Base-by-base conservation (phyloP, 2,797 vertebrate genomes). In the Sebastes ruberrimus region DNA sequence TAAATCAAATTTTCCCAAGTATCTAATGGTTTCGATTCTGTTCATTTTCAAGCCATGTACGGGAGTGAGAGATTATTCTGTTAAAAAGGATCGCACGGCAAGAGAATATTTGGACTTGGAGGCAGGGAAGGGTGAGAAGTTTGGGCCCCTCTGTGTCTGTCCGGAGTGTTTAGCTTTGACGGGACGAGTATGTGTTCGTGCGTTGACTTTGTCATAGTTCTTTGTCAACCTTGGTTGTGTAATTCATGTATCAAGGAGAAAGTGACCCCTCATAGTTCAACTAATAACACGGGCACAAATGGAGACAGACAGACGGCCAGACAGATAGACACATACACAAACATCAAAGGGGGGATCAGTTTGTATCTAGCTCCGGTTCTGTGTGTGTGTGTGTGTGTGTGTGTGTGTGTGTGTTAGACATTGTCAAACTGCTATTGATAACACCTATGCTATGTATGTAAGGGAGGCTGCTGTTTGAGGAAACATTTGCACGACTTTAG, bases 211-310 rank as follows among this genome's bases (percentile, higher is more conserved):
- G 86, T 79, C 89, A 86, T 81, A 69, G 85, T 77, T 88, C 78
- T 84, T 84, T 77, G 76, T 92, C 89, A 92, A 76, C 87, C 76
- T 79, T 73, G 27, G 77, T 95, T 92, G 89, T 87, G 79, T 85
- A 93, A 95, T 85, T 71, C 63, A 63, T 74, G 79, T 76, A 93
- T 92, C 81, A 86, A 92, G 87, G 88, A 78, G 85, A 92, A 87
- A 78, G 75, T 80, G 83, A 90, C 81, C 86, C 89, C 89, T 83
- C 83, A 78, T 67, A 66, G 74, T 84, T 88, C 49, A 84, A 76
- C 84, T 88, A 86, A 84, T 78, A 89, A 84, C 80, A 88, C 35
- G 2, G 7, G 18, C 64, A 53, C 81, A 69, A 64, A 80, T 71
- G 79, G 86, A 85, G 85, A 85, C 84, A 70, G 85, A 80, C 81